Percentiles rank a stretch among this genome's conserved stretches.
Evolutionary conservation across 2,888 invertebrate genomes (phyloP).

Genomic region (Ectemnius continuus): DNA sequence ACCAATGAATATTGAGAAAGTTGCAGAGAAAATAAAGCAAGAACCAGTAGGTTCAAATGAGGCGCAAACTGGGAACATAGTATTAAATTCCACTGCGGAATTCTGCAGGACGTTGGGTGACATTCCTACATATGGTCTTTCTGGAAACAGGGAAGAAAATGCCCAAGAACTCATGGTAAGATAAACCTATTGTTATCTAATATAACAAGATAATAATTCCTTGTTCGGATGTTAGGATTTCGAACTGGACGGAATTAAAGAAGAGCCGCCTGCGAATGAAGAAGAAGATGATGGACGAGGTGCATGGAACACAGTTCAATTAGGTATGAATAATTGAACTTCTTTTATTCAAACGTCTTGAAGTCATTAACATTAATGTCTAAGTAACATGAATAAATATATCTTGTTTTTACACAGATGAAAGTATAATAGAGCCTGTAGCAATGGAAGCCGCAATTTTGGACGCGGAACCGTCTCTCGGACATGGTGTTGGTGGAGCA

Average conservation of each 20-base stretch:
- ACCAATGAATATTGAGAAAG: constrained; percentile 80
- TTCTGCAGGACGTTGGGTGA: constrained; percentile 97
- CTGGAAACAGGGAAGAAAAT: constrained; percentile 93
- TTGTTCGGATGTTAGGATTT: constrained; percentile 76
- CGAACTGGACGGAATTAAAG: constrained; percentile 71
- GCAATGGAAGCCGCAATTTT: constrained; percentile 84
- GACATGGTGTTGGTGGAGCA: constrained; percentile 95
- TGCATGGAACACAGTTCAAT: constrained; percentile 91
- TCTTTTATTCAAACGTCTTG: neutral
- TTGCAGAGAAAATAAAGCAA: constrained; percentile 81
- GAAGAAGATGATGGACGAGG: constrained; percentile 81
- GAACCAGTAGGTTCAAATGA: constrained; percentile 63
- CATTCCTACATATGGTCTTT: constrained; percentile 95
- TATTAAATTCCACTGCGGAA: constrained; percentile 96
- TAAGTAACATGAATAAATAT: neutral
- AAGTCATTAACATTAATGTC: neutral
- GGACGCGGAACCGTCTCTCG: constrained; percentile 95
- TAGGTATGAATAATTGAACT: constrained; percentile 72
- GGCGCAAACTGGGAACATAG: constrained; percentile 81
- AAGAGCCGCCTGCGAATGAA: constrained; percentile 64
- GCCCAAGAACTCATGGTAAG: constrained; percentile 83
- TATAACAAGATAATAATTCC: too few relatives aligned
- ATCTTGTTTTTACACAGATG: constrained; percentile 63
- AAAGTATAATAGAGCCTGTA: constrained; percentile 78
- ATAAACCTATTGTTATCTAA: too few relatives aligned